These are phyloP conservation scores for Pampusana beccarii DNA, from an alignment of 2,113 vertebrate genomes.

Conservation along the genomic window DNA sequence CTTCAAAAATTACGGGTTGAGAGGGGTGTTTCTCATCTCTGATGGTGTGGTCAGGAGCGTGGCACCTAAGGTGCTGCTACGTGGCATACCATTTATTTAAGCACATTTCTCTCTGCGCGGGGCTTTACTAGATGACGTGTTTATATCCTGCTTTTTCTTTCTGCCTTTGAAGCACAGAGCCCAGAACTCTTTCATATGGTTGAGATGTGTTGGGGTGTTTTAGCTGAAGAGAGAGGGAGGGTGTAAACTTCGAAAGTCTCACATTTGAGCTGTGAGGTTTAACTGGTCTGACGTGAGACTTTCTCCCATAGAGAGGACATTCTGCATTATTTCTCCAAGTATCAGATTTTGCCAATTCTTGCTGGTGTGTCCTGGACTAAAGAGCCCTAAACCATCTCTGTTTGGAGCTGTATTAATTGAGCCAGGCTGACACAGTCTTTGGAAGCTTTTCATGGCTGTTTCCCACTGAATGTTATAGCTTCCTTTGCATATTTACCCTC, in stretches of 20 bases:
- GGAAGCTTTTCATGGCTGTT: neutral
- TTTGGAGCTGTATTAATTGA: neutral
- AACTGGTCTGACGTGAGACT: neutral
- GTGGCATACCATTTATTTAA: neutral
- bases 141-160: neutral
- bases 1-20: accelerated
- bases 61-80: neutral
- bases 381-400: neutral
- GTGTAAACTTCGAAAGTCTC: neutral
- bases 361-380: neutral
- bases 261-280: neutral
- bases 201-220: neutral
- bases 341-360: neutral
- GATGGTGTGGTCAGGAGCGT: neutral
- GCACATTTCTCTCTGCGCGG: neutral
- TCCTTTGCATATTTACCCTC: conserved; percentile 10
- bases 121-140: neutral
- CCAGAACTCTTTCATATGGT: neutral
- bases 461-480: neutral
- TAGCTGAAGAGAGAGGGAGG: neutral
- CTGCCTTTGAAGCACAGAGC: neutral
- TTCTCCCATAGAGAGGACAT: neutral
- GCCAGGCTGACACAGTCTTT: neutral
- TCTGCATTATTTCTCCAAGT: neutral
- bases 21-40: neutral